phyloP scores from a whole-genome alignment of 2,797 vertebrate genomes.

The Galagoides demidoff region DNA sequence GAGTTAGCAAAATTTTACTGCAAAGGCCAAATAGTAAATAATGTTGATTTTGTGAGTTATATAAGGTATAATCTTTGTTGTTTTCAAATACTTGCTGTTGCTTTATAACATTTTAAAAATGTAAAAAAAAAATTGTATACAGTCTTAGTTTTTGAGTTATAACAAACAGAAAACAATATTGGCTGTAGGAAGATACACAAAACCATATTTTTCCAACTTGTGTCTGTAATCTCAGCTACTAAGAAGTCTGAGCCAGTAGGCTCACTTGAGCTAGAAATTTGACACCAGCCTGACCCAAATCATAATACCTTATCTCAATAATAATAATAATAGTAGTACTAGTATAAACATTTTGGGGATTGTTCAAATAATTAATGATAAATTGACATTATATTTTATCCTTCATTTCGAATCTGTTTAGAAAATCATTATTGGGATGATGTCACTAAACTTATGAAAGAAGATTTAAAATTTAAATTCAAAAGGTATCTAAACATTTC shows the following conservation, averaged over 20 bases:
- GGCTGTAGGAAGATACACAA: background rate
- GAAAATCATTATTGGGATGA: background rate
- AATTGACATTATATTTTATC: background rate
- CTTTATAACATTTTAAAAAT: background rate
- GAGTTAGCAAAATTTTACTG: background rate
- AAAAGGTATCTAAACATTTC: background rate
- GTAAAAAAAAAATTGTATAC: background rate
- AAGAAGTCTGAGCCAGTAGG: background rate
- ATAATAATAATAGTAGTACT: background rate
- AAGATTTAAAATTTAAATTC: slow-evolving; percentile 49
- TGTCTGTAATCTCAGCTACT: background rate
- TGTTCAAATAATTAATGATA: background rate
- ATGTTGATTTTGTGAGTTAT: background rate
- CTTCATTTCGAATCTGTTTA: background rate
- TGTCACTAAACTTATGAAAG: background rate
- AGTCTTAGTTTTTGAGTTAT: background rate
- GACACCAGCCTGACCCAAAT: background rate
- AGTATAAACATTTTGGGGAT: background rate
- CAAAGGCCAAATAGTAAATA: background rate
- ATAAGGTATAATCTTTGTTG: background rate
- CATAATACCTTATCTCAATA: background rate
- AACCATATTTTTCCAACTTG: background rate
- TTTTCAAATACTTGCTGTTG: background rate
- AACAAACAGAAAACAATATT: background rate
- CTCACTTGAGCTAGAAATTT: background rate